These are phyloP conservation scores for Troglohyphantes excavatus DNA, from an alignment of 2,888 invertebrate genomes.

Conservation along the genomic window DNA sequence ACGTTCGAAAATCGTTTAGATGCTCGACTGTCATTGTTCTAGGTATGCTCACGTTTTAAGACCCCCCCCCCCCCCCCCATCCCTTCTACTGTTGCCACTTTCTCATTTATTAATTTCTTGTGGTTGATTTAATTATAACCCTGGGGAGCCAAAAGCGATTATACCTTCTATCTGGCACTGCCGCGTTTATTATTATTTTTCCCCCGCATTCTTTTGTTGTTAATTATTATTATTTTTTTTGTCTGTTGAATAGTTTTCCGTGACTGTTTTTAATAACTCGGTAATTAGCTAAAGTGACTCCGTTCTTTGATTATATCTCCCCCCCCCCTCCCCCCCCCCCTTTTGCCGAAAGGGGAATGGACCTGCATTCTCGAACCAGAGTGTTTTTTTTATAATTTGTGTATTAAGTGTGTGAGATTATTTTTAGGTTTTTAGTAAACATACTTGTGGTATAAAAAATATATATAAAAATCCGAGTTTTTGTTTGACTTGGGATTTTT, in stretches of 20 bases:
- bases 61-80: not conserved
- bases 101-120: conserved; percentile 66
- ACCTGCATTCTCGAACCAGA: not conserved
- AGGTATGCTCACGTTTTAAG: conserved; percentile 51
- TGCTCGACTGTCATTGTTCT: conserved; percentile 72
- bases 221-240: conserved; percentile 13
- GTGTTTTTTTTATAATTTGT: not conserved
- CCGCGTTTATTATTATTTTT: conserved; percentile 19
- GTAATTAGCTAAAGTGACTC: conserved; percentile 71
- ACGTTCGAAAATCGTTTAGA: conserved; percentile 64
- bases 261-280: conserved; percentile 76
- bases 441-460: not conserved
- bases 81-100: not conserved
- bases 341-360: not conserved
- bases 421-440: not conserved
- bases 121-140: conserved; percentile 77
- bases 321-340: too few relatives aligned
- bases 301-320: conserved; percentile 51
- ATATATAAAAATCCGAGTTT: not conserved
- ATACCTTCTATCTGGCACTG: conserved; percentile 41
- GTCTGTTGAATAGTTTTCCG: conserved; percentile 61
- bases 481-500: not conserved
- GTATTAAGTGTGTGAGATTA: conserved; percentile 17
- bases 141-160: conserved; percentile 45
- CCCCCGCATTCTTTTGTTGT: conserved; percentile 23